Evolutionary conservation across 2,797 vertebrate species (phyloP), one percentile per base, ranked within the genome.

Genomic region (Phyllotis vaccarum): DNA sequence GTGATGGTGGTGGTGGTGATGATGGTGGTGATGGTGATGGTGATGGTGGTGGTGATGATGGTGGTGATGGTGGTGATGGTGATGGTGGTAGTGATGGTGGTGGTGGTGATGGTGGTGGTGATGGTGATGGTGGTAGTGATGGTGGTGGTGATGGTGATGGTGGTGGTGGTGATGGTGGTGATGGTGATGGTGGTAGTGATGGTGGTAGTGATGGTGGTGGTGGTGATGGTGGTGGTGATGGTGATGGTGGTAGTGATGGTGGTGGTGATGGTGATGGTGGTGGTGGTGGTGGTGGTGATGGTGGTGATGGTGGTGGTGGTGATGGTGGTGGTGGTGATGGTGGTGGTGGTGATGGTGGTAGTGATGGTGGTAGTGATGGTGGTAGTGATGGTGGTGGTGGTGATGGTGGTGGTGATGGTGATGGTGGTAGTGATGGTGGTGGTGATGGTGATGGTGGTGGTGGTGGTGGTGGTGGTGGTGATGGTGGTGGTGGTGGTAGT

Each of bases 281-380:
- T 46, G 72, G 2, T 75, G 43, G 2, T 76, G 40, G 1, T 75
- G 72, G 6, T 74, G 72, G 1, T 75, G 72, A 2, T 68, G 13
- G 1, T 68, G 31, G 1, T 68, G 31, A 11, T 68, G 19, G 1
- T 52, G 16, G 1, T 52, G 29, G 1, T 34, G 16, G 1, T 78
- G 40, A 1, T 34, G 27, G 0, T 76, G 16, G 2, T 52, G 46
- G 0, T 66, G 17, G 1, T 49, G 16, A 2, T 76, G 46, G 1
- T 31, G 14, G 1, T 76, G 37, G 1, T 31, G 27, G 1, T 76
- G 29, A 4, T 49, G 43, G 0, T 49, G 27, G 0, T 76, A 24
- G 5, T 75, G 43, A 6, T 49, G 27, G 2, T 49, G 43, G 3
- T 46, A 27, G 2, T 49, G 74, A 3, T 78, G 76, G 0, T 75